A percentile compares a stretch with the other conserved stretches of the same genome.
Conservation (phyloP, 1,140 invertebrate species). For the Rhyzopertha dominica region DNA sequence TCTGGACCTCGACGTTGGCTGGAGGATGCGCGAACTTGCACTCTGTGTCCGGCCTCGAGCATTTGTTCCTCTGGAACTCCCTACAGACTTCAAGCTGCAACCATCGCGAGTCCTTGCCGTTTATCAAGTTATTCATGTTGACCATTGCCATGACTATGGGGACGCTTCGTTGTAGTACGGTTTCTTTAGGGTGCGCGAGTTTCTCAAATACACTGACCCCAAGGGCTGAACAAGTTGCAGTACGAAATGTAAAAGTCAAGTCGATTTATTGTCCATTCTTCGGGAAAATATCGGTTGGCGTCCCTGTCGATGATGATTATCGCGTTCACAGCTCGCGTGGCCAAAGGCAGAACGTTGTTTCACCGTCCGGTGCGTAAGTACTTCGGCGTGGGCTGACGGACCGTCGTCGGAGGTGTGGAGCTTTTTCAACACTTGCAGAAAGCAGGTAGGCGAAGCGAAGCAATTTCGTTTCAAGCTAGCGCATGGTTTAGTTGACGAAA, state of each 20-base stretch:
- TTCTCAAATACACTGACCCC: no score
- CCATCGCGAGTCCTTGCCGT: slow-evolving; percentile 99
- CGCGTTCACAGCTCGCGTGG: no score
- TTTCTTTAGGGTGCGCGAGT: no score
- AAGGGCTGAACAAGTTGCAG: no score
- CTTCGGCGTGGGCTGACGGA: no score
- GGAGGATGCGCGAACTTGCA: slow-evolving; percentile 99
- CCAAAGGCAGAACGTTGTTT: no score
- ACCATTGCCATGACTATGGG: slow-evolving; percentile 97
- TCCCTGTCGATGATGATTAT: no score
- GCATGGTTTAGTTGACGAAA: slow-evolving; percentile 32
- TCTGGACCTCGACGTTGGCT: slow-evolving; percentile 98
- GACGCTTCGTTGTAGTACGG: no score
- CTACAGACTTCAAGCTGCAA: slow-evolving; percentile 99
- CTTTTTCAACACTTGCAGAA: slow-evolving; percentile 28
- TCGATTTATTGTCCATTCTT: slow-evolving; percentile 40
- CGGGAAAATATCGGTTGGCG: no score
- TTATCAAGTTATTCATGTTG: slow-evolving; percentile 94
- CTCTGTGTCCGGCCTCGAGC: slow-evolving; percentile 95
- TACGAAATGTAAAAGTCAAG: slow-evolving; percentile 26
- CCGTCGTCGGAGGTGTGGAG: no score
- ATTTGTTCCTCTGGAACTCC: slow-evolving; percentile 99
- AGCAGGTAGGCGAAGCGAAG: slow-evolving; percentile 42
- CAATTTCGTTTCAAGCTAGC: slow-evolving; percentile 43
- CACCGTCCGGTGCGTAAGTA: no score